phyloP scores from a whole-genome alignment of 2,113 vertebrate species.

The Meles meles region DNA sequence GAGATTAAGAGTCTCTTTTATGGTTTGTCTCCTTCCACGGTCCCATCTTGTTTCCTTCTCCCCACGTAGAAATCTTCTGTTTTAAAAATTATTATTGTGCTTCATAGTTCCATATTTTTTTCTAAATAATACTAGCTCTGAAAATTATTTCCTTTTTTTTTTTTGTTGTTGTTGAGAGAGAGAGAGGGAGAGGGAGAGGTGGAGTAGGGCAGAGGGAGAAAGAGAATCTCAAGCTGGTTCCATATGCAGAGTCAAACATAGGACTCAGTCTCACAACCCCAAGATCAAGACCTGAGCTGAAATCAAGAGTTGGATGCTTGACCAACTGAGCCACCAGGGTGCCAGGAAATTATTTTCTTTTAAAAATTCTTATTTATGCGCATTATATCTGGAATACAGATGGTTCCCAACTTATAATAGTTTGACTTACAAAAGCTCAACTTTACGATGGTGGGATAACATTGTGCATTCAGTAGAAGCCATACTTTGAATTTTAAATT shows the following conservation, averaged over 20 bases:
- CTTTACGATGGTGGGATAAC: not conserved
- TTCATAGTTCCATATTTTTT: not conserved
- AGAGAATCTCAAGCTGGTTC: not conserved
- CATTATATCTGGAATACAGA: not conserved
- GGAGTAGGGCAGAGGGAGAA: not conserved
- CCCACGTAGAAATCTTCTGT: not conserved
- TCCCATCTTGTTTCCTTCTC: no score
- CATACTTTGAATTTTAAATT: not conserved
- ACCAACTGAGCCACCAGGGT: not conserved
- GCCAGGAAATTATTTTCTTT: not conserved
- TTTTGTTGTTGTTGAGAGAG: not conserved
- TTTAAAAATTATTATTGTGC: not conserved
- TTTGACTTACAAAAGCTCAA: not conserved
- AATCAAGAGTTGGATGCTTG: not conserved
- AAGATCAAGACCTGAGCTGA: not conserved
- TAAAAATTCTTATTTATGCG: not conserved
- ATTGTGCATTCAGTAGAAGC: not conserved
- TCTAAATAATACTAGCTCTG: not conserved
- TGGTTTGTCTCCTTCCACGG: no score
- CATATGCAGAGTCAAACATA: not conserved
- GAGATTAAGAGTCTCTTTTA: no score
- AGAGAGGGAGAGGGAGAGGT: not conserved
- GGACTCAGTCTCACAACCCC: not conserved
- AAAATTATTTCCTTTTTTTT: not conserved
- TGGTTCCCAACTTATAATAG: not conserved